Base-by-base conservation (phyloP, 2,113 vertebrate species). In the Perca schrenkii region DNA sequence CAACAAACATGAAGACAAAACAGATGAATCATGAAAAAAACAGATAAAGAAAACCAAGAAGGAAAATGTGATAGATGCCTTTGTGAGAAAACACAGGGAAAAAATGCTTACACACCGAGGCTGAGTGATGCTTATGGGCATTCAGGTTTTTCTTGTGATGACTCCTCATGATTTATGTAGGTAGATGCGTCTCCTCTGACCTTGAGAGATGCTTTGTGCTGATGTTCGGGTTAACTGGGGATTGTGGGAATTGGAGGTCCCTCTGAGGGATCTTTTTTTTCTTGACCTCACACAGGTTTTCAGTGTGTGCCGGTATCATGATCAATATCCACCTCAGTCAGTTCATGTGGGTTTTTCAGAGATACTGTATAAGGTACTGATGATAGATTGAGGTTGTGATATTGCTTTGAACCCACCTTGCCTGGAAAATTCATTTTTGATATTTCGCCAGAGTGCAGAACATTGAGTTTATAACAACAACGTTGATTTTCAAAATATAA, bases 141-240 rank as follows among this genome's bases (percentile, higher is more conserved):
- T 92, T 88, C 14, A 83, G 87, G 81, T 86, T 90, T 90, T 90
- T 93, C 89, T 87, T 89, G 76, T 86, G 91, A 95, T 93, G 94
- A 92, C 88, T 91, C 84, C 61, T 94, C 93, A 94, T 94, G 93
- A 95, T 95, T 95, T 94, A 95, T 95, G 94, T 92, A 92, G 89
- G 93, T 89, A 84, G 79, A 88, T 85, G 76, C 80, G 53, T 92
- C 93, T 94, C 91, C 83, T 92, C 90, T 94, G 93, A 95, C 94
- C 95, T 95, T 95, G 91, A 92, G 89, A 92, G 90, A 77, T 12
- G 91, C 88, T 90, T 94, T 94, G 92, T 95, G 95, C 94, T 95
- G 94, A 95, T 94, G 91, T 91, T 86, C 80, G 43, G 91, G 92
- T 93, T 94, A 93, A 92, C 90, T 63, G 87, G 90, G 91, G 91